Conservation (phyloP, 2,113 vertebrate species). For the Uria lomvia region DNA sequence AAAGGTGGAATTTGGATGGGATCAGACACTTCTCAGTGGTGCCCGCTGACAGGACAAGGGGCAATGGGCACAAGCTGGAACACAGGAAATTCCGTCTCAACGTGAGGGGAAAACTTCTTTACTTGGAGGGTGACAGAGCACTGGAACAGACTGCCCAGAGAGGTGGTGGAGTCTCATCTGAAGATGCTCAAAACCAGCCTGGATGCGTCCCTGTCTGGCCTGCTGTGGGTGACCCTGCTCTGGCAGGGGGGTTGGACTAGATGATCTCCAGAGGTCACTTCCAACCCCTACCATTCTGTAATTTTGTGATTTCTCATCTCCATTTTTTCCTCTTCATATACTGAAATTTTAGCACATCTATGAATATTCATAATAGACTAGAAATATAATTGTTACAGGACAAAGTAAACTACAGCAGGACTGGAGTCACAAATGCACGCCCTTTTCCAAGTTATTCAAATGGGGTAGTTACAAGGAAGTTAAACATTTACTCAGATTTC, state of each 20-base stretch:
- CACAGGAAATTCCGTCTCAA: background rate
- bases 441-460: background rate
- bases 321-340: background rate
- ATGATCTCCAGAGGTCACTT: background rate
- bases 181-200: background rate
- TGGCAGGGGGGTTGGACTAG: background rate
- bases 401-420: background rate
- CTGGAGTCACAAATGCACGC: background rate
- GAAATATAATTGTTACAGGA: background rate
- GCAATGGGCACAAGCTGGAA: background rate
- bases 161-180: background rate
- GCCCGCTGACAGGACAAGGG: background rate
- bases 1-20: background rate
- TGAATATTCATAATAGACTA: background rate
- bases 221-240: background rate
- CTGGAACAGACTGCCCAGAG: background rate
- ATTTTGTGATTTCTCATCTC: background rate
- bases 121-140: background rate
- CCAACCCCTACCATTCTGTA: background rate
- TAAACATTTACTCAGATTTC: background rate
- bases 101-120: background rate
- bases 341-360: background rate
- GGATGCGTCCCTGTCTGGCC: background rate
- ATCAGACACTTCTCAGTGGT: background rate
- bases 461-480: background rate